Evolutionary conservation across 2,797 vertebrate species (phyloP).

Genomic region (Chloroceryle amazona): DNA sequence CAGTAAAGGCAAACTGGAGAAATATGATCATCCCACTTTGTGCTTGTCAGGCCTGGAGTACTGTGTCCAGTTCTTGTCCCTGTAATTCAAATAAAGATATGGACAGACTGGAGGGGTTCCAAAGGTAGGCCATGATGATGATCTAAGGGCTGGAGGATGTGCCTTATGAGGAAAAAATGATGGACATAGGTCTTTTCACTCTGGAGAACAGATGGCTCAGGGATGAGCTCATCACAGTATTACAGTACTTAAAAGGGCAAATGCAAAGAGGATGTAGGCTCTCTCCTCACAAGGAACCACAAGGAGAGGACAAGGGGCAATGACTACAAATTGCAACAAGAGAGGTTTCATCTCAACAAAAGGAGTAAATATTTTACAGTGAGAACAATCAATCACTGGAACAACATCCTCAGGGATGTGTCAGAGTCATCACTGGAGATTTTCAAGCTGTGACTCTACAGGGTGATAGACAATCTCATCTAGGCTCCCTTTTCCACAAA

Average conservation of each 20-base stretch:
- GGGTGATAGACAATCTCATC: no score
- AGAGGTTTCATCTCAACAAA: background rate
- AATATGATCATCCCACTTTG: rapidly evolving
- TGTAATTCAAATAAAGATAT: background rate
- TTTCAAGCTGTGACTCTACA: background rate
- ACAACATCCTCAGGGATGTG: background rate
- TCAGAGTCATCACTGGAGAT: background rate
- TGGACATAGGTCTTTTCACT: background rate
- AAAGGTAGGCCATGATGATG: background rate
- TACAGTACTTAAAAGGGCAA: background rate
- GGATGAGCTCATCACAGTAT: background rate
- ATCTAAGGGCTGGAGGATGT: background rate
- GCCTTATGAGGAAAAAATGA: background rate
- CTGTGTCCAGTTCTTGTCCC: background rate
- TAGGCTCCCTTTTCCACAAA: background rate
- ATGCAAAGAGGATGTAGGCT: background rate
- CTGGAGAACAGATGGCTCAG: background rate
- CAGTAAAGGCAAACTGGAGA: background rate
- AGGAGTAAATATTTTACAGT: background rate
- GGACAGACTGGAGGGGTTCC: background rate
- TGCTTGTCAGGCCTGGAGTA: background rate
- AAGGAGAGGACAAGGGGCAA: background rate
- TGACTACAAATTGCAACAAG: background rate
- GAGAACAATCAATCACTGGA: background rate
- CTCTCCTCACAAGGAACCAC: background rate